Evolutionary conservation across 2,113 vertebrate species (phyloP).

Genomic region (Eira barbara): DNA sequence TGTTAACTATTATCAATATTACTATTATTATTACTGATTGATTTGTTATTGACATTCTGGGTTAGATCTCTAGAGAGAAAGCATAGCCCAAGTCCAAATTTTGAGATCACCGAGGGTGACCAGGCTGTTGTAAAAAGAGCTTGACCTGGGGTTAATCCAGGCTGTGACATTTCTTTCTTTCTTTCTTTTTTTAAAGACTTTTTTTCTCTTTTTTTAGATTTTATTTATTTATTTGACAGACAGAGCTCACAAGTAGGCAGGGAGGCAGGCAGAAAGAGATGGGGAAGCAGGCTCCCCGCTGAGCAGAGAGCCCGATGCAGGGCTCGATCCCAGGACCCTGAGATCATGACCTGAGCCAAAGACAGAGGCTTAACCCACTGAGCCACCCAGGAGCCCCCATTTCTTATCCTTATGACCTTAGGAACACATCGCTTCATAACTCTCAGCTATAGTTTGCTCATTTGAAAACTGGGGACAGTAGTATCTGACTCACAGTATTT

Average conservation of each 20-base stretch:
- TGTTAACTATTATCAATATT: background rate
- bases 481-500: background rate
- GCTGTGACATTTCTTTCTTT: background rate
- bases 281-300: too few relatives aligned
- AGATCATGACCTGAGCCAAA: too few relatives aligned
- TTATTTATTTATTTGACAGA: too few relatives aligned
- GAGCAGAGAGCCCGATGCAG: too few relatives aligned
- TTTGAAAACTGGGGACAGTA: background rate
- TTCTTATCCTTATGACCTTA: conserved; percentile 4
- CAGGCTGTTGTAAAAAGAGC: background rate
- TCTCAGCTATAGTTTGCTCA: background rate
- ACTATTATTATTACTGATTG: background rate
- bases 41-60: background rate
- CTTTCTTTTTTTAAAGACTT: background rate
- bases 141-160: background rate
- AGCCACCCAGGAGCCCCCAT: background rate
- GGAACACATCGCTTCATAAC: conserved; percentile 2
- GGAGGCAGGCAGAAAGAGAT: too few relatives aligned
- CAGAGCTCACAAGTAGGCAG: too few relatives aligned
- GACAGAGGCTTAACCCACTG: too few relatives aligned
- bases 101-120: background rate
- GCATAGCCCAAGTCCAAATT: background rate
- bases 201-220: too few relatives aligned
- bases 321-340: too few relatives aligned
- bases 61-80: background rate